phyloP scores from a whole-genome alignment of 2,888 invertebrate genomes.

The Drosophila anceps region DNA sequence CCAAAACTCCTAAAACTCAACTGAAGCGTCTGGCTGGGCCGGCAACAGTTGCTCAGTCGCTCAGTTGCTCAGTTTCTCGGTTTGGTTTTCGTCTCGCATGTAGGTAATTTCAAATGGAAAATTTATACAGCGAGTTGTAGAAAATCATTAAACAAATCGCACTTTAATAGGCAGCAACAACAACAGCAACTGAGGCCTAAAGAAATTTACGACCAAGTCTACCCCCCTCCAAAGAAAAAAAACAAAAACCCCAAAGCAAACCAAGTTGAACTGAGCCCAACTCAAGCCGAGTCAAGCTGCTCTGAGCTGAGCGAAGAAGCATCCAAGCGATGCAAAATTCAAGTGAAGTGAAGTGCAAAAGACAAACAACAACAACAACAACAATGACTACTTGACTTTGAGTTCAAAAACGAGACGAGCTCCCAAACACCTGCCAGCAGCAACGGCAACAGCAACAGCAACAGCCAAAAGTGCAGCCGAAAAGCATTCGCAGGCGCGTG shows the following conservation, averaged over 20 bases:
- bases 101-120: constrained; percentile 82
- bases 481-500: constrained; percentile 52
- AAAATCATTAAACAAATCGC: constrained; percentile 84
- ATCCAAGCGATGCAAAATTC: constrained; percentile 80
- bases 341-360: constrained; percentile 83
- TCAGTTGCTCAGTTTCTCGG: constrained; percentile 28
- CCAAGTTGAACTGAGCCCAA: constrained; percentile 53
- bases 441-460: constrained; percentile 1
- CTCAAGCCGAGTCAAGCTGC: constrained; percentile 33
- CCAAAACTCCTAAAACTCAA: constrained; percentile 67
- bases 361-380: constrained; percentile 73
- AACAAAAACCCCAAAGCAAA: constrained; percentile 44
- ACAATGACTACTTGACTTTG: constrained; percentile 73
- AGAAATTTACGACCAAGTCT: constrained; percentile 65
- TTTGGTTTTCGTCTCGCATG: constrained; percentile 55
- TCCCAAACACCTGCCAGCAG: constrained; percentile 57
- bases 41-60: constrained; percentile 17
- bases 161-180: constrained; percentile 78
- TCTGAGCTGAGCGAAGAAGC: constrained; percentile 56
- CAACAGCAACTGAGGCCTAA: constrained; percentile 58
- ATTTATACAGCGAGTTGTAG: constrained; percentile 76
- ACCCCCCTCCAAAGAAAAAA: constrained; percentile 24
- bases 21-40: constrained; percentile 49
- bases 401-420: constrained; percentile 63
- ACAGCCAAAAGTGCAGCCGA: constrained; percentile 61